Percentiles rank a stretch among this genome's conserved stretches.
Conservation (phyloP, 53 echinoderm and acorn worm genomes). For the Arbacia lixula region DNA sequence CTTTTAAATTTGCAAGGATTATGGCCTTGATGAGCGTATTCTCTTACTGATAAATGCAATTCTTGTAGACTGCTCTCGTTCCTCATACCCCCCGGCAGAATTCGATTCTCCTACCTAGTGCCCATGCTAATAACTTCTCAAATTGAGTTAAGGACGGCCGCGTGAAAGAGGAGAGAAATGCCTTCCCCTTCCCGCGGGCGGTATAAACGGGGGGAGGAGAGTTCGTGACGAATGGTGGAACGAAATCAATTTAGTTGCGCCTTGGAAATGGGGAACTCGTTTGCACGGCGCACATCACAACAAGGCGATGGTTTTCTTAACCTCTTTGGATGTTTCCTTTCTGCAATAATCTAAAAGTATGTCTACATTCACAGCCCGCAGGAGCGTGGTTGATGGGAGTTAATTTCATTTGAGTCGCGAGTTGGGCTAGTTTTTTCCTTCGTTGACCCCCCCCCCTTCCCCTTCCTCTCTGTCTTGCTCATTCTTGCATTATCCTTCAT, state of each 20-base stretch:
- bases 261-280: neutral
- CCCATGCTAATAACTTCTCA: neutral
- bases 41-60: no score
- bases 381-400: neutral
- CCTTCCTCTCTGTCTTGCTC: no score
- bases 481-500: no score
- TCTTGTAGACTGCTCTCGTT: no score
- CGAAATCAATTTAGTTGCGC: conserved; percentile 15
- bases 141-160: conserved; percentile 6
- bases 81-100: no score
- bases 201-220: neutral
- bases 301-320: conserved; percentile 12
- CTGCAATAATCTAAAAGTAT: conserved; percentile 8
- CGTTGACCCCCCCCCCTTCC: no score
- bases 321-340: conserved; percentile 19
- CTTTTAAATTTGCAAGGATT: no score
- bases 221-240: neutral
- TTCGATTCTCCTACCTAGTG: neutral
- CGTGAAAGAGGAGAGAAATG: neutral
- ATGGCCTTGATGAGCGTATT: no score
- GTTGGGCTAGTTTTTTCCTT: neutral
- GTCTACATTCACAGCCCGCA: neutral
- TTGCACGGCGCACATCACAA: neutral
- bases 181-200: neutral
- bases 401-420: neutral